Conservation (phyloP, 2,797 vertebrate species). For the Sebastolobus alascanus region DNA sequence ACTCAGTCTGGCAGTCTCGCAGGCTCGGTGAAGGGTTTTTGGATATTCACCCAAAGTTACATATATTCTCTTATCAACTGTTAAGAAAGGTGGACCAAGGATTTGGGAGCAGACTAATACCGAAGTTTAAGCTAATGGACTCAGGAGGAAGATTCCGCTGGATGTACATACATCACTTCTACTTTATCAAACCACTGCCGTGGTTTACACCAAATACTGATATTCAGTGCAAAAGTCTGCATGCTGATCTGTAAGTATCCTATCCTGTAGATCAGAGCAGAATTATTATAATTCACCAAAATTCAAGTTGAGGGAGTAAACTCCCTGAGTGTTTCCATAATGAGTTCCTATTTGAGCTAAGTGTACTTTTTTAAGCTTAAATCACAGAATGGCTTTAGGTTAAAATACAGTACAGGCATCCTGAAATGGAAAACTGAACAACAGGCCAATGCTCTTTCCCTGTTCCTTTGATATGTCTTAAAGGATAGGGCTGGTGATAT, state of each 20-base stretch:
- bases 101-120: slow-evolving; percentile 5
- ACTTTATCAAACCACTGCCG: slow-evolving; percentile 22
- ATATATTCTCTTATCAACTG: slow-evolving; percentile 28
- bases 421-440: not conserved
- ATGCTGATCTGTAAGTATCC: slow-evolving; percentile 14
- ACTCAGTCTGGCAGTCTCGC: slow-evolving; percentile 3
- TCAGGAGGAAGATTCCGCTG: slow-evolving; percentile 18
- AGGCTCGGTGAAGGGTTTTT: not conserved
- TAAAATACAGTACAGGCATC: not conserved
- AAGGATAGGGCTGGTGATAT: not conserved
- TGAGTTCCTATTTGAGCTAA: slow-evolving; percentile 20
- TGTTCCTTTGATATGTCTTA: not conserved
- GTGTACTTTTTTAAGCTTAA: slow-evolving; percentile 5
- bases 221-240: slow-evolving; percentile 32
- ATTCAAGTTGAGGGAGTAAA: slow-evolving; percentile 3
- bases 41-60: slow-evolving; percentile 24
- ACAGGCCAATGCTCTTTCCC: not conserved
- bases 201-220: slow-evolving; percentile 35
- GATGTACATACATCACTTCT: slow-evolving; percentile 16
- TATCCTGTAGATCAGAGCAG: slow-evolving; percentile 23
- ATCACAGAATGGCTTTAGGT: not conserved
- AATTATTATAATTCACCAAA: slow-evolving; percentile 2
- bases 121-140: slow-evolving; percentile 48
- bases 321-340: not conserved
- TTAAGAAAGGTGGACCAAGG: slow-evolving; percentile 18